phyloP scores from a whole-genome alignment of 2,888 invertebrate species.

The Tetramorium bicarinatum region DNA sequence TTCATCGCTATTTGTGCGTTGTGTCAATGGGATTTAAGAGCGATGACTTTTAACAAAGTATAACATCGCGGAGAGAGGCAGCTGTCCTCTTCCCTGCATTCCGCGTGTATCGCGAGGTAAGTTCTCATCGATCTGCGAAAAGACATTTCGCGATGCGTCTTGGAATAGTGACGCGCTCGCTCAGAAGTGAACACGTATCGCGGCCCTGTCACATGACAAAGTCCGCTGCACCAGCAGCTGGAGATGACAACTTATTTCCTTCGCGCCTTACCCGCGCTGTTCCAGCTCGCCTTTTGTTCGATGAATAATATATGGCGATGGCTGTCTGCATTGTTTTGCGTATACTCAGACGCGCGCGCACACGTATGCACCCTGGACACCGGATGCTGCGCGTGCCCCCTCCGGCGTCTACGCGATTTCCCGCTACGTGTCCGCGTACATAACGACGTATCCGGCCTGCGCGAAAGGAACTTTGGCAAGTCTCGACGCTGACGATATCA shows the following conservation, averaged over 20 bases:
- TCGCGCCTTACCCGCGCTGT: constrained; percentile 70
- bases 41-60: constrained; percentile 18
- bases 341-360: constrained; percentile 67
- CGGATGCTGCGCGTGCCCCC: constrained; percentile 83
- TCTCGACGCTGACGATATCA: constrained; percentile 65
- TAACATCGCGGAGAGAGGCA: not conserved
- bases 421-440: constrained; percentile 82
- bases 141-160: constrained; percentile 43
- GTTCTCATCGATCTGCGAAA: constrained; percentile 35
- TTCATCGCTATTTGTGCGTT: not conserved
- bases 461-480: constrained; percentile 67
- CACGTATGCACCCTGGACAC: constrained; percentile 72
- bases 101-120: not conserved
- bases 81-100: constrained; percentile 5
- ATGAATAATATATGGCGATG: constrained; percentile 84
- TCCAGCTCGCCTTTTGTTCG: constrained; percentile 76
- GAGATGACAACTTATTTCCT: constrained; percentile 78
- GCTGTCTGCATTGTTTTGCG: constrained; percentile 84
- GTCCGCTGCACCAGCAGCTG: constrained; percentile 61
- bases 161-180: constrained; percentile 41
- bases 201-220: constrained; percentile 58
- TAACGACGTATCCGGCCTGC: constrained; percentile 66
- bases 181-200: constrained; percentile 53
- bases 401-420: constrained; percentile 84
- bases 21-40: not conserved